phyloP scores from a whole-genome alignment of 2,113 vertebrate species.

The Uropsilus gracilis region DNA sequence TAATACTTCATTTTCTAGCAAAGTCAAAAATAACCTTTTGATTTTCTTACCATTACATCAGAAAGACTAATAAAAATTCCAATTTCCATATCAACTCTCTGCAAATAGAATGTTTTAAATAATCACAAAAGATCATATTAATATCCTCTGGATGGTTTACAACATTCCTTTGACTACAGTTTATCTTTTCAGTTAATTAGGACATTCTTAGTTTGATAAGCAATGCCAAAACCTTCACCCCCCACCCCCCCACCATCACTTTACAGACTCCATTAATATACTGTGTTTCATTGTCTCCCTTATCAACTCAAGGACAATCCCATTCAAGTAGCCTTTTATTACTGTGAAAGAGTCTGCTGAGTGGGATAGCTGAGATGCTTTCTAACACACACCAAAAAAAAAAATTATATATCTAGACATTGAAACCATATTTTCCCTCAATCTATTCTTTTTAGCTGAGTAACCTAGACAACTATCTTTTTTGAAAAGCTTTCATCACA shows the following conservation, averaged over 20 bases:
- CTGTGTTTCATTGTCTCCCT: constrained; percentile 55
- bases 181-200: constrained; percentile 74
- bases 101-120: constrained; percentile 76
- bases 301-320: constrained; percentile 66
- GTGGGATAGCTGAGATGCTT: constrained; percentile 36
- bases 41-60: constrained; percentile 60
- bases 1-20: constrained; percentile 58
- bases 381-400: constrained; percentile 24
- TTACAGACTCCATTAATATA: constrained; percentile 42
- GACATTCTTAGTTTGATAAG: constrained; percentile 67
- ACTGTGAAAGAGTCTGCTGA: neutral
- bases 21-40: constrained; percentile 64
- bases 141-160: constrained; percentile 49
- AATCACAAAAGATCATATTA: constrained; percentile 64
- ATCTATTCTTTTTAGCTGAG: constrained; percentile 51
- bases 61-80: constrained; percentile 72
- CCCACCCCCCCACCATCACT: neutral
- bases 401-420: constrained; percentile 25
- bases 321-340: constrained; percentile 54
- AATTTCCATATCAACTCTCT: constrained; percentile 62
- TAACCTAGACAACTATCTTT: constrained; percentile 63
- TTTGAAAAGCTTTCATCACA: constrained; percentile 67
- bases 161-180: constrained; percentile 58
- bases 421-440: constrained; percentile 40
- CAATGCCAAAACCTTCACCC: constrained; percentile 20